These are phyloP conservation scores for Coelopa frigida DNA, from an alignment of 1,140 invertebrate genomes.

Conservation along the genomic window DNA sequence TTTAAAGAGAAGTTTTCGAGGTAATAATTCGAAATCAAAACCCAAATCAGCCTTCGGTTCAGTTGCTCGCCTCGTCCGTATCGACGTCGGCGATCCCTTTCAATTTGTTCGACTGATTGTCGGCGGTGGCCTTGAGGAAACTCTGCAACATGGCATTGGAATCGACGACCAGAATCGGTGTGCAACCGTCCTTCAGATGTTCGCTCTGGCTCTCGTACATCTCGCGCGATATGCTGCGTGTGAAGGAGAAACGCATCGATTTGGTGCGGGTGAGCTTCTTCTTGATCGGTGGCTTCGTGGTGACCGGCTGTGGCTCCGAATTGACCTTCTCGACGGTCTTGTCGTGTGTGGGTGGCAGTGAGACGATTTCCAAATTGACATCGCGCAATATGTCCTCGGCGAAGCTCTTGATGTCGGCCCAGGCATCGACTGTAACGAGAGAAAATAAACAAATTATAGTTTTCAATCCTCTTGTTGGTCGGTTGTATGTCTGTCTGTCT, in stretches of 20 bases:
- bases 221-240: constrained; percentile 57
- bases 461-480: no score
- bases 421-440: constrained; percentile 54
- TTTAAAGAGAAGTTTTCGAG: no score
- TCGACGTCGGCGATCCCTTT: constrained; percentile 39
- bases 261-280: constrained; percentile 50
- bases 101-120: constrained; percentile 27
- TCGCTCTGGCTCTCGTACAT: constrained; percentile 55
- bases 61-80: constrained; percentile 41
- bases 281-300: constrained; percentile 47
- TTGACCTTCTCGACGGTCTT: constrained; percentile 30
- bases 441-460: constrained; percentile 9
- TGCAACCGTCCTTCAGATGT: constrained; percentile 59
- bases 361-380: constrained; percentile 31
- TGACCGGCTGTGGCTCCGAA: constrained; percentile 33
- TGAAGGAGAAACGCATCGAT: constrained; percentile 58
- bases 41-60: constrained; percentile 2
- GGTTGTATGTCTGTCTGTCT: no score
- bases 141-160: constrained; percentile 30
- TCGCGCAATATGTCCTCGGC: constrained; percentile 58
- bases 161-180: constrained; percentile 54
- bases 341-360: constrained; percentile 29
- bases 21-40: no score
- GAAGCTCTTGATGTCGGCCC: constrained; percentile 62
- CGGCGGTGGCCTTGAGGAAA: constrained; percentile 29